Evolutionary conservation across 2,797 vertebrate species (phyloP).

Genomic region (Cynopterus sphinx): DNA sequence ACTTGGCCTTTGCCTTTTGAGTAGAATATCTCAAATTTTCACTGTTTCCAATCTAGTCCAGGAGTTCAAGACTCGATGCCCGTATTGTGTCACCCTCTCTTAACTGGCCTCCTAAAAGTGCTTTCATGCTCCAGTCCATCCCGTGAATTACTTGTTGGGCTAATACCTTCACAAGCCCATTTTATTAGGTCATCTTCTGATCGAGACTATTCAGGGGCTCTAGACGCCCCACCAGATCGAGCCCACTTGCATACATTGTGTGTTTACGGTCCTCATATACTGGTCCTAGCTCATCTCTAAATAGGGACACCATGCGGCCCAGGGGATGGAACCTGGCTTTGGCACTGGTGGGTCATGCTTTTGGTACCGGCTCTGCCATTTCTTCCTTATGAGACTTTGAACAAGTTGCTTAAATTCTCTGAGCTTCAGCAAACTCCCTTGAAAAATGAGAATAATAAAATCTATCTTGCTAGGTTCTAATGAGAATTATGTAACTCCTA

Average conservation of each 20-base stretch:
- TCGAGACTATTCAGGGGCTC: background rate
- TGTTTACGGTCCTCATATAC: too few relatives aligned
- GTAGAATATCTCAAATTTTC: background rate
- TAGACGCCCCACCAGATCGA: background rate
- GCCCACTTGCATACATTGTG: background rate
- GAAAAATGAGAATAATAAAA: constrained; percentile 7
- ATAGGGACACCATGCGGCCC: background rate
- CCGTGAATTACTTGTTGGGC: too few relatives aligned
- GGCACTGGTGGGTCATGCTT: background rate
- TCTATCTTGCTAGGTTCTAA: background rate
- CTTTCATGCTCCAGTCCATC: background rate
- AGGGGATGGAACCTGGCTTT: background rate
- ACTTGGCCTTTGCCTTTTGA: background rate
- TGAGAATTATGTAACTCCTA: background rate
- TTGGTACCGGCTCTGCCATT: background rate
- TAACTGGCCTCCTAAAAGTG: background rate
- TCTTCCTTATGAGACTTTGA: background rate
- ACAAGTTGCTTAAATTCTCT: background rate
- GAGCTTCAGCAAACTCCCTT: background rate
- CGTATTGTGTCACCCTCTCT: background rate
- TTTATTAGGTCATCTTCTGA: background rate
- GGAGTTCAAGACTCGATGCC: background rate
- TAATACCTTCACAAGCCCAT: background rate
- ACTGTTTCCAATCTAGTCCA: background rate
- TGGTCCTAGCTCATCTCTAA: background rate